Conservation (phyloP, 2,113 vertebrate genomes). For the Marmota flaviventris region DNA sequence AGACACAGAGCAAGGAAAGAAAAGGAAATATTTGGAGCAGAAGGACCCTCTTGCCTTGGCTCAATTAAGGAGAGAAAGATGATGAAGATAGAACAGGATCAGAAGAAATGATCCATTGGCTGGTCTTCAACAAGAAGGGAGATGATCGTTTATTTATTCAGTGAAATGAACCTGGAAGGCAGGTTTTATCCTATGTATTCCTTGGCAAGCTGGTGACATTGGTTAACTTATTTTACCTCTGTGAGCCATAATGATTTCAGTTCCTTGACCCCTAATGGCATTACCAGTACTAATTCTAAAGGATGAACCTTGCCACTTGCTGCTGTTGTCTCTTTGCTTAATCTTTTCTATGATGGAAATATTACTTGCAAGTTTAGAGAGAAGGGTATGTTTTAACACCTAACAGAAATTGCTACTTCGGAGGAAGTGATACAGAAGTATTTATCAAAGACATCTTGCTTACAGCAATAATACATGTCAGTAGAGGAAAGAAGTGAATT, state of each 20-base stretch:
- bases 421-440: slow-evolving; percentile 35
- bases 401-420: slow-evolving; percentile 47
- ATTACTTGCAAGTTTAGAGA: slow-evolving; percentile 12
- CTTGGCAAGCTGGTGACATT: background rate
- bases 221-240: background rate
- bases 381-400: slow-evolving; percentile 24
- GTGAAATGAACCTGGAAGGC: background rate
- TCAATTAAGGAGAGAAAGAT: background rate
- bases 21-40: background rate
- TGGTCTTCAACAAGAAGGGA: background rate
- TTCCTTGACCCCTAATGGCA: background rate
- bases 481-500: slow-evolving; percentile 41
- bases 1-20: background rate
- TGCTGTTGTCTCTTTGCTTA: slow-evolving; percentile 28
- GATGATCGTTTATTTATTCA: background rate
- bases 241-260: background rate
- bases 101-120: background rate
- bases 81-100: background rate
- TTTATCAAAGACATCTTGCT: slow-evolving; percentile 63
- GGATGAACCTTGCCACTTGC: background rate
- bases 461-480: slow-evolving; percentile 57
- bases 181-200: no score
- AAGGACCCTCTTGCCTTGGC: background rate
- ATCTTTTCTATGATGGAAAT: slow-evolving; percentile 60
- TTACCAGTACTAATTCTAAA: background rate